These are phyloP conservation scores for Choloepus didactylus DNA, from an alignment of 2,797 vertebrate genomes.

Conservation along the genomic window DNA sequence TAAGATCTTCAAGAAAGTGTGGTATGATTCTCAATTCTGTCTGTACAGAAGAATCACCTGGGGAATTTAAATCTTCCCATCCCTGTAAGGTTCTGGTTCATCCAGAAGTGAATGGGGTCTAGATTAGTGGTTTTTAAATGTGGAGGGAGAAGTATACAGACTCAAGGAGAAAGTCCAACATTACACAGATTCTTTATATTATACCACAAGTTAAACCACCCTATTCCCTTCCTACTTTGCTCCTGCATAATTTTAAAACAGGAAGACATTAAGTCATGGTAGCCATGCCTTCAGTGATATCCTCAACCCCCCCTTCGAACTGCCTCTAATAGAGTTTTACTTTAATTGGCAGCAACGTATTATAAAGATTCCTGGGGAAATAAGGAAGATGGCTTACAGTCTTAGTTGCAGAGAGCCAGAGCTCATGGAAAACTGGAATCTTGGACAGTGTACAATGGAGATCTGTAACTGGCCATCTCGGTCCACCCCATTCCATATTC, in stretches of 20 bases:
- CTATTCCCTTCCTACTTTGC: background rate
- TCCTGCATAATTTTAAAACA: background rate
- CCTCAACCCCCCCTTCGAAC: background rate
- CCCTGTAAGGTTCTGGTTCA: background rate
- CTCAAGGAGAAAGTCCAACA: background rate
- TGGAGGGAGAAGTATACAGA: background rate
- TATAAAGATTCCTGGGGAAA: background rate
- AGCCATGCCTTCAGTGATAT: background rate
- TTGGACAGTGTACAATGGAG: accelerated
- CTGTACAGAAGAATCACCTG: background rate
- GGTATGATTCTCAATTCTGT: background rate
- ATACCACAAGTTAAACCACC: background rate
- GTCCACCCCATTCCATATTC: too few species aligned
- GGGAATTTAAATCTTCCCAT: background rate
- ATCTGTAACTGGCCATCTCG: background rate
- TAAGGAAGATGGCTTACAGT: background rate
- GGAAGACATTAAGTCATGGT: background rate
- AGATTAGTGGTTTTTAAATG: background rate
- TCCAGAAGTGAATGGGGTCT: background rate
- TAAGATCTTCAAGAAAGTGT: background rate
- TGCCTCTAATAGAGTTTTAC: background rate
- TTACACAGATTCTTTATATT: background rate
- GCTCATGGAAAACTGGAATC: background rate
- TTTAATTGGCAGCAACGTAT: background rate
- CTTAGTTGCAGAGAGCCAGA: background rate